Evolutionary conservation across 2,113 vertebrate species (phyloP).

Genomic region (Coregonus clupeaformis): DNA sequence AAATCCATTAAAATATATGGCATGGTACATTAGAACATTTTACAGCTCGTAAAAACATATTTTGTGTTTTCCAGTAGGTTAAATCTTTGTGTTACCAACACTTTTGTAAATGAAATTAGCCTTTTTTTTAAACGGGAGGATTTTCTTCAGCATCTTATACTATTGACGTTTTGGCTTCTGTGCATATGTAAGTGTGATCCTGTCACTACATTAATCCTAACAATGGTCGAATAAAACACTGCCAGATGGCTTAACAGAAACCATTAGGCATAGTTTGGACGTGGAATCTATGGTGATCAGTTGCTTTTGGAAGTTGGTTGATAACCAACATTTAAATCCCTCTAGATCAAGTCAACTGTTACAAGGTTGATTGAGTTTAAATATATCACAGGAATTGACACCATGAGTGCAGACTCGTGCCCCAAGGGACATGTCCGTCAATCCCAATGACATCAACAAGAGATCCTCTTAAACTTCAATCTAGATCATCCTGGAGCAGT

Average conservation of each 20-base stretch:
- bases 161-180: constrained; percentile 1
- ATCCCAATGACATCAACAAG: background rate
- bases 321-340: no score
- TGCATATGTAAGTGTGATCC: background rate
- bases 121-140: background rate
- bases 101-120: background rate
- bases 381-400: no score
- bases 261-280: background rate
- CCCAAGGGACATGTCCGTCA: background rate
- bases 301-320: background rate
- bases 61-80: background rate
- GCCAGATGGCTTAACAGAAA: background rate
- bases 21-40: constrained; percentile 5
- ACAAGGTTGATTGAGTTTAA: background rate
- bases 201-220: background rate
- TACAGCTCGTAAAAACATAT: background rate
- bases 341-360: background rate
- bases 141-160: background rate
- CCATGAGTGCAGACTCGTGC: background rate
- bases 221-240: background rate
- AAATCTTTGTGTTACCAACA: background rate
- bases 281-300: background rate
- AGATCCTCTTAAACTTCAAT: background rate
- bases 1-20: background rate
- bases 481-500: background rate